A percentile compares a stretch with the other conserved stretches of the same genome.
phyloP scores from a whole-genome alignment of 2,797 vertebrate species.

The Peromyscus nudipes region DNA sequence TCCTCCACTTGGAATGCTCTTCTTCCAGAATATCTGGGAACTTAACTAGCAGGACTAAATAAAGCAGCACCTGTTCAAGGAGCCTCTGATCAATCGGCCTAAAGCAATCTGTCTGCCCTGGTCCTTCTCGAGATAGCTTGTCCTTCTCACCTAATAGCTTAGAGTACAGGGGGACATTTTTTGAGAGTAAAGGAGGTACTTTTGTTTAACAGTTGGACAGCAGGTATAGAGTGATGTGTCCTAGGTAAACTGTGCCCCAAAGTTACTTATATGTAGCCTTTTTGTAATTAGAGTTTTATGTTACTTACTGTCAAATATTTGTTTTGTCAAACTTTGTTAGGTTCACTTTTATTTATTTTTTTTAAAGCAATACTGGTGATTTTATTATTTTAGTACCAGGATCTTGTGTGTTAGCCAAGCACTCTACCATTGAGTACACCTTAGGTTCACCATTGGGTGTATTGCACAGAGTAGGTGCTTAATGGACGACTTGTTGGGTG shows the following conservation, averaged over 20 bases:
- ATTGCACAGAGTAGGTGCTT: constrained; percentile 39
- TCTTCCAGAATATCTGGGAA: constrained; percentile 50
- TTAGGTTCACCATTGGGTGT: background rate
- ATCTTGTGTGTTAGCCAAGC: background rate
- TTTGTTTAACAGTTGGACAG: background rate
- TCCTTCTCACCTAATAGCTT: background rate
- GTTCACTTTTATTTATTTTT: background rate
- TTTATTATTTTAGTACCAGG: background rate
- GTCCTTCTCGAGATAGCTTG: background rate
- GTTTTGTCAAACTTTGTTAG: background rate
- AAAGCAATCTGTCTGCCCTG: background rate
- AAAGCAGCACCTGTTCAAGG: constrained; percentile 48
- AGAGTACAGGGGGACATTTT: background rate
- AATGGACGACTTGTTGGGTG: background rate
- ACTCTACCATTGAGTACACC: background rate
- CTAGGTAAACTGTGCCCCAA: background rate
- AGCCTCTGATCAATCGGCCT: constrained; percentile 29
- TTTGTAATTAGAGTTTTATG: background rate
- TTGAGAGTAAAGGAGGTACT: background rate
- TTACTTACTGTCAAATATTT: background rate
- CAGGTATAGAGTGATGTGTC: background rate
- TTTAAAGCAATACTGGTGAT: background rate
- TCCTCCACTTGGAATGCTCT: background rate
- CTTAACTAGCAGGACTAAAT: background rate
- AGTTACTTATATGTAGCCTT: background rate